Evolutionary conservation across 2,113 vertebrate species (phyloP).

Genomic region (Ammodytes marinus): DNA sequence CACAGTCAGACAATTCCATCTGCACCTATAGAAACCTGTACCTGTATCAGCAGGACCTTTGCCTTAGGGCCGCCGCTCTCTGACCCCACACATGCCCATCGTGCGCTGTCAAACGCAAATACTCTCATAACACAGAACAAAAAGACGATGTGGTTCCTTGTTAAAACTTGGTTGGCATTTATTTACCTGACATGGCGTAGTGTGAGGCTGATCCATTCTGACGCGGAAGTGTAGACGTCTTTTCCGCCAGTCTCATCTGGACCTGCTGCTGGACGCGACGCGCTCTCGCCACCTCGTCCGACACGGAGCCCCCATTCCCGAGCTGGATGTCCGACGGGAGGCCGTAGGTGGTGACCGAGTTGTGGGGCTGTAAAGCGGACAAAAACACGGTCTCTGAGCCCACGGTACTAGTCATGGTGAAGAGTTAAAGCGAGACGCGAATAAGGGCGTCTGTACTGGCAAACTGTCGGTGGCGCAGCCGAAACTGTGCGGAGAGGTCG

Average conservation of each 20-base stretch:
- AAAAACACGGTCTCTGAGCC: conserved; percentile 76
- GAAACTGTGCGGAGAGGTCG: not conserved
- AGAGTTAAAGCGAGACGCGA: not conserved
- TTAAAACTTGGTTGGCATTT: not conserved
- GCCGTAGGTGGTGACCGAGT: conserved; percentile 80
- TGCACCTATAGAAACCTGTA: not conserved
- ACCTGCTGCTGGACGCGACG: conserved; percentile 84
- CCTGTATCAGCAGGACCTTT: not conserved
- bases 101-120: not conserved
- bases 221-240: conserved; percentile 74
- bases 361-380: conserved; percentile 82
- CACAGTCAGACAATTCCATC: not conserved
- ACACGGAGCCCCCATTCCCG: conserved; percentile 42
- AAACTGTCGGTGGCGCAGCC: not conserved
- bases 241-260: conserved; percentile 81
- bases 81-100: not conserved
- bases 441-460: not conserved
- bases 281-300: conserved; percentile 57
- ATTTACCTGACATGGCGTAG: conserved; percentile 80
- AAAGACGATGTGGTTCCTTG: rapidly evolving
- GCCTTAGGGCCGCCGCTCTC: not conserved
- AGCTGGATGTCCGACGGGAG: conserved; percentile 77
- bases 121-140: too few species aligned
- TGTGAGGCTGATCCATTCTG: conserved; percentile 70
- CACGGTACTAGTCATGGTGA: conserved; percentile 60